Percentiles rank a stretch among this genome's conserved stretches.
Conservation (phyloP, 2,113 vertebrate species). For the Pangasianodon hypophthalmus region DNA sequence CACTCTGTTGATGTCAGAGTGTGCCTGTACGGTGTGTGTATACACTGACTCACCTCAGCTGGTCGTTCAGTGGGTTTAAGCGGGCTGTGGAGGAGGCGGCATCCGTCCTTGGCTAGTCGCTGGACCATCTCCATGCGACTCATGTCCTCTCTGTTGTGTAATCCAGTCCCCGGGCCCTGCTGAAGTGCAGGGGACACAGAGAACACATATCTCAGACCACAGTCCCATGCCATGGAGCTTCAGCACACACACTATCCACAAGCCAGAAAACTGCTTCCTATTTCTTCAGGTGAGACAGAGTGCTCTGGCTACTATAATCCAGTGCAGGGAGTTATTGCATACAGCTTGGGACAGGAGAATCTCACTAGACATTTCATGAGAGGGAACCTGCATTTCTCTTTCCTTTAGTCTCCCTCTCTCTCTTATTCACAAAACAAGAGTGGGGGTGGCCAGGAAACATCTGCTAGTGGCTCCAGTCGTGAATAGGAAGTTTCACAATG, state of each 20-base stretch:
- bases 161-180: slow-evolving; percentile 77
- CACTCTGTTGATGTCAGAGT: not conserved
- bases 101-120: slow-evolving; percentile 88
- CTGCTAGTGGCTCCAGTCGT: slow-evolving; percentile 82
- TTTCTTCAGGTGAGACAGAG: not conserved
- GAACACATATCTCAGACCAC: slow-evolving; percentile 92
- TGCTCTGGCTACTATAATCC: not conserved
- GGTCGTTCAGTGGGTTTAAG: slow-evolving; percentile 74
- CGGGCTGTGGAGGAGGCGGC: slow-evolving; percentile 82
- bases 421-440: slow-evolving; percentile 31
- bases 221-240: slow-evolving; percentile 88
- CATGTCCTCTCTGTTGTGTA: slow-evolving; percentile 85
- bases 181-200: slow-evolving; percentile 86
- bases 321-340: not conserved
- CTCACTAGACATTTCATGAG: slow-evolving; percentile 40
- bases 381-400: slow-evolving; percentile 42
- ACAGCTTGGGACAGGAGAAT: slow-evolving; percentile 40
- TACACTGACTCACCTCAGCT: slow-evolving; percentile 78
- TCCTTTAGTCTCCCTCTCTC: slow-evolving; percentile 2
- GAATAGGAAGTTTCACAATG: slow-evolving; percentile 87
- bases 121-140: slow-evolving; percentile 89
- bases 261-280: not conserved
- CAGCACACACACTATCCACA: not conserved
- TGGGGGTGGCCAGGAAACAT: slow-evolving; percentile 74
- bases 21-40: not conserved